phyloP scores from a whole-genome alignment of 2,797 vertebrate species.

The Onychomys arenicola region DNA sequence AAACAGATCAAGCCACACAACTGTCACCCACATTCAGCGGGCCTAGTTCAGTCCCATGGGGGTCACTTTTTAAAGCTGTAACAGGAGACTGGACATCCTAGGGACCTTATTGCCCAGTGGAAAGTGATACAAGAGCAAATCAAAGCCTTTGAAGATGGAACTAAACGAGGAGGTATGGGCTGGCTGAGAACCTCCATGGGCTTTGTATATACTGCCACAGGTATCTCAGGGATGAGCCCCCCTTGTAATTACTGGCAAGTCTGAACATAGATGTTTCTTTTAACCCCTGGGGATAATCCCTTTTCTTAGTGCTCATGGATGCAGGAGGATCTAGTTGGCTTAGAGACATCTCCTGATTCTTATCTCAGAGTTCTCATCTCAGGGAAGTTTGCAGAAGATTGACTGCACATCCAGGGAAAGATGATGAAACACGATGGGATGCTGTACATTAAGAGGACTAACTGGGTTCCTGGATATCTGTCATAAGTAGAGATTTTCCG shows the following conservation, averaged over 20 bases:
- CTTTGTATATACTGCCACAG: not conserved
- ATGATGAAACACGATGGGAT: not conserved
- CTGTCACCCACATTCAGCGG: too few relatives aligned
- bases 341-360: not conserved
- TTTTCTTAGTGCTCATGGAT: not conserved
- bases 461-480: not conserved
- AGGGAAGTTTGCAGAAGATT: not conserved
- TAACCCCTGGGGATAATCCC: not conserved
- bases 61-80: not conserved
- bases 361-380: not conserved
- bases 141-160: not conserved
- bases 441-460: not conserved
- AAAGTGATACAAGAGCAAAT: not conserved
- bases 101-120: not conserved
- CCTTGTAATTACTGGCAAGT: not conserved
- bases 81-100: not conserved
- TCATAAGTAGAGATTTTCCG: not conserved
- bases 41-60: too few relatives aligned
- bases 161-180: not conserved
- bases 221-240: too few relatives aligned
- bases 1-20: too few relatives aligned
- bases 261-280: not conserved
- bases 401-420: not conserved
- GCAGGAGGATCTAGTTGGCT: accelerated
- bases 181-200: not conserved